Percentiles rank a stretch among this genome's conserved stretches.
Conservation (phyloP, 2,113 vertebrate species). For the Sclerurus mexicanus region DNA sequence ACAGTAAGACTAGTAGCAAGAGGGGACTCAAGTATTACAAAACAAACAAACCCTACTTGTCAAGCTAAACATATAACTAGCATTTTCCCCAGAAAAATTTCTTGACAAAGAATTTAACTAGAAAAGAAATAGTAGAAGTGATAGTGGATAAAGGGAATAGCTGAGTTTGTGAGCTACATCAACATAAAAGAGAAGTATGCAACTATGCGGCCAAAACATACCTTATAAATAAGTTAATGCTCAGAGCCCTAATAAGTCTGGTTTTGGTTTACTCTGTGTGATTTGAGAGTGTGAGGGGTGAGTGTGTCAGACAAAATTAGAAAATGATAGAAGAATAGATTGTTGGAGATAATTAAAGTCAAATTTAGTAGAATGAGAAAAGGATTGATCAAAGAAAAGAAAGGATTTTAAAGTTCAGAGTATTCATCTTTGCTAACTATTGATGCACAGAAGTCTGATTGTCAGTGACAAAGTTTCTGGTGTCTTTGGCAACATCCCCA, state of each 20-base stretch:
- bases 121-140: not conserved
- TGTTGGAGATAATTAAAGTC: not conserved
- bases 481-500: not conserved
- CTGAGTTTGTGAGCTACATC: not conserved
- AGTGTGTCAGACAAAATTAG: not conserved
- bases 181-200: not conserved
- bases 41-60: not conserved
- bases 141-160: not conserved
- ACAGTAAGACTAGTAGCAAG: not conserved
- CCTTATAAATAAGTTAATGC: not conserved
- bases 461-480: not conserved
- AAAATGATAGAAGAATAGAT: not conserved
- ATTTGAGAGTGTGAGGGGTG: not conserved
- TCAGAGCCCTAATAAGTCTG: not conserved
- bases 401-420: not conserved
- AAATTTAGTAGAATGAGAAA: not conserved
- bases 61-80: not conserved
- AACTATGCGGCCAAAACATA: not conserved
- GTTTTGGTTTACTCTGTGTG: not conserved
- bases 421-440: not conserved
- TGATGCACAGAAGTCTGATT: not conserved
- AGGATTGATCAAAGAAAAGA: not conserved
- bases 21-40: not conserved
- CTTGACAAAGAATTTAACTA: not conserved
- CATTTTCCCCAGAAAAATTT: not conserved